Evolutionary conservation across 2,888 invertebrate species (phyloP).

Genomic region (Sarcophaga variegata): DNA sequence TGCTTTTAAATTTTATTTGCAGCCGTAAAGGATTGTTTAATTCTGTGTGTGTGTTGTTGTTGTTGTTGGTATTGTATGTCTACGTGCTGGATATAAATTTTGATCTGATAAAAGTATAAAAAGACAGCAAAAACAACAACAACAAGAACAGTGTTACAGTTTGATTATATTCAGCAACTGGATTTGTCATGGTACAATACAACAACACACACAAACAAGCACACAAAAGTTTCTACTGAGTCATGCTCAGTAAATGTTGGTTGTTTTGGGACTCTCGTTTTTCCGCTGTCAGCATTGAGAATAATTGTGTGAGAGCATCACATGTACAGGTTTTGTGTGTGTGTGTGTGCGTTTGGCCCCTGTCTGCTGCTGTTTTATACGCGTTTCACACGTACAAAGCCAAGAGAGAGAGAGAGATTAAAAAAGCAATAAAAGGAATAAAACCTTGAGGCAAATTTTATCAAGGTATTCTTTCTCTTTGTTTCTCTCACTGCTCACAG

Average conservation of each 20-base stretch:
- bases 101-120: conserved; percentile 31
- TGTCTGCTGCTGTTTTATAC: conserved; percentile 17
- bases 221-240: conserved; percentile 45
- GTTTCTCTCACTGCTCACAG: background rate
- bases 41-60: conserved; percentile 38
- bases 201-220: background rate
- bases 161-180: conserved; percentile 35
- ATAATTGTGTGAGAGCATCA: no score
- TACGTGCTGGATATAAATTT: background rate
- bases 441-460: conserved; percentile 59
- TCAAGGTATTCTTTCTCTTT: conserved; percentile 26
- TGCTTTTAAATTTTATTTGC: conserved; percentile 19
- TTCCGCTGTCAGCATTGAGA: background rate
- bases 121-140: conserved; percentile 3
- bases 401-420: conserved; percentile 44
- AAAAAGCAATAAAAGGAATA: conserved; percentile 61
- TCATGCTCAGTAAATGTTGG: conserved; percentile 34
- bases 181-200: conserved; percentile 56
- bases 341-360: conserved; percentile 8
- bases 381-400: background rate
- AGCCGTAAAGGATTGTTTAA: background rate
- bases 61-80: conserved; percentile 26
- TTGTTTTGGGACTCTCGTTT: background rate
- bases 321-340: background rate
- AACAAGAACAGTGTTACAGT: no score